These are phyloP conservation scores for Rhyzopertha dominica DNA, from an alignment of 1,140 invertebrate genomes.

Conservation along the genomic window DNA sequence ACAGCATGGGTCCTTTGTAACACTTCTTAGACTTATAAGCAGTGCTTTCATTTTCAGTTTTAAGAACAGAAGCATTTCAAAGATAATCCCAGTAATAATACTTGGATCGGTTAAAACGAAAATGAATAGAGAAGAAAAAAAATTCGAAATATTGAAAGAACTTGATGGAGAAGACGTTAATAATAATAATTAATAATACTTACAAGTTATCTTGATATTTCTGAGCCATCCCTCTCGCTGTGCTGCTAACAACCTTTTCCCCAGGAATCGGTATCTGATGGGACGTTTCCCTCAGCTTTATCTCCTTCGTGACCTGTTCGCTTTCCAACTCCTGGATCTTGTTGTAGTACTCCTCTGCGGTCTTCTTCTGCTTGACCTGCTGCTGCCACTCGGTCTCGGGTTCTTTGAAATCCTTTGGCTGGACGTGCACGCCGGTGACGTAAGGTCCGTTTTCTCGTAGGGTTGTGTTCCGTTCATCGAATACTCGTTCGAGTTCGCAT, in stretches of 20 bases:
- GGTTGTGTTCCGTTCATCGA: constrained; percentile 74
- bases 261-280: constrained; percentile 83
- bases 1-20: too few relatives aligned
- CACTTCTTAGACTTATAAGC: too few relatives aligned
- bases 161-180: too few relatives aligned
- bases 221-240: constrained; percentile 82
- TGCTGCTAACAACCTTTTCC: constrained; percentile 70
- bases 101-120: too few relatives aligned
- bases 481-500: constrained; percentile 79
- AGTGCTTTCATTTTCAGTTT: too few relatives aligned
- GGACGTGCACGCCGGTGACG: constrained; percentile 49
- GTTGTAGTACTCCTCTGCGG: constrained; percentile 72
- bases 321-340: constrained; percentile 80
- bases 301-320: constrained; percentile 77
- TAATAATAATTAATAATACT: constrained; percentile 48
- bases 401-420: constrained; percentile 62
- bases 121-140: too few relatives aligned
- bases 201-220: constrained; percentile 79
- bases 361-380: constrained; percentile 73
- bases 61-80: too few relatives aligned
- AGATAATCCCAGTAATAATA: too few relatives aligned
- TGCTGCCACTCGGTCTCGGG: constrained; percentile 80
- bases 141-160: too few relatives aligned
- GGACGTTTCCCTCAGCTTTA: constrained; percentile 64
- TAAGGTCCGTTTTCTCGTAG: constrained; percentile 54